Percentiles rank a stretch among this genome's conserved stretches.
phyloP scores from a whole-genome alignment of 2,888 invertebrate genomes.

The Pseudolycoriella hygida region DNA sequence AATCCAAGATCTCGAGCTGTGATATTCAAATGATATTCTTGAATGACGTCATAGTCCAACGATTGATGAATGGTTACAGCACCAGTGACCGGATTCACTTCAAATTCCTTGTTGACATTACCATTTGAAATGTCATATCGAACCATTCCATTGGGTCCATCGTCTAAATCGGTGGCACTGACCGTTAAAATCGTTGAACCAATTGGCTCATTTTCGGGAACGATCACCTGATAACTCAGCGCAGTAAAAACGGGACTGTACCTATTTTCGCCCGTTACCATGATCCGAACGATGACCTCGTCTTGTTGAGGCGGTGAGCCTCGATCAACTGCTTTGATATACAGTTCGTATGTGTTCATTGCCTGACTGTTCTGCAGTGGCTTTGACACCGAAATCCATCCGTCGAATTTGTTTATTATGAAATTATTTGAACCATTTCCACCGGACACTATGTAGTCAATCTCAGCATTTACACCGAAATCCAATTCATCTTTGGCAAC shows the following conservation, averaged over 20 bases:
- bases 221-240: constrained; percentile 71
- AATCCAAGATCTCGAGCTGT: constrained; percentile 77
- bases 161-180: constrained; percentile 67
- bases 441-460: constrained; percentile 54
- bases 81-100: constrained; percentile 58
- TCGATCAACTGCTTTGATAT: constrained; percentile 62
- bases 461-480: constrained; percentile 76
- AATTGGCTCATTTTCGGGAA: constrained; percentile 78
- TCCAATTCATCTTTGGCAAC: constrained; percentile 61
- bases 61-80: constrained; percentile 60
- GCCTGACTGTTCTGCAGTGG: constrained; percentile 32
- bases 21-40: constrained; percentile 72
- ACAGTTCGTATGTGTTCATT: constrained; percentile 47
- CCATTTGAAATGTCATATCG: constrained; percentile 70
- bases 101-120: constrained; percentile 63
- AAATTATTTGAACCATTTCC: constrained; percentile 68
- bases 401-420: constrained; percentile 51
- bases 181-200: constrained; percentile 73
- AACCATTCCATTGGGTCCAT: constrained; percentile 79
- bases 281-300: constrained; percentile 50
- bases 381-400: constrained; percentile 61
- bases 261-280: constrained; percentile 72
- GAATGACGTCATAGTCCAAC: constrained; percentile 72
- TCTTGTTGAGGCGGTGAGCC: constrained; percentile 77
- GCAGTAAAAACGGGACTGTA: constrained; percentile 68